Evolutionary conservation across 53 echinoderm and acorn worm species (phyloP).

Genomic region (Holothuria scabra): DNA sequence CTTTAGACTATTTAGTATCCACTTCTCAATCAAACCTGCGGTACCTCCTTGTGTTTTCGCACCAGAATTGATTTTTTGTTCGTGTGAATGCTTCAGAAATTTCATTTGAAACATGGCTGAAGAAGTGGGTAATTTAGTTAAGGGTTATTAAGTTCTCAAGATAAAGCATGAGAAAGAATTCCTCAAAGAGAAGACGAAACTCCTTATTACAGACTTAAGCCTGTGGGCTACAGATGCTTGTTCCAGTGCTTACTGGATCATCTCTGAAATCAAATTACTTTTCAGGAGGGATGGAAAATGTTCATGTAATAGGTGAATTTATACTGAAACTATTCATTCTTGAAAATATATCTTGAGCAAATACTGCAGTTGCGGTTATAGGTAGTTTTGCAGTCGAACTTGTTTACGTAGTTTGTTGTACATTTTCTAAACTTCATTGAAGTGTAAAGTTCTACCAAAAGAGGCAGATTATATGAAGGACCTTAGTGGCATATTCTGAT

Average conservation of each 20-base stretch:
- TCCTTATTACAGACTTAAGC: conserved; percentile 16
- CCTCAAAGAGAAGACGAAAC: neutral
- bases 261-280: conserved; percentile 36
- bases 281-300: conserved; percentile 35
- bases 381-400: too few species aligned
- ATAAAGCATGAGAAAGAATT: conserved; percentile 11
- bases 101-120: conserved; percentile 40
- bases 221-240: conserved; percentile 35
- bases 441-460: too few species aligned
- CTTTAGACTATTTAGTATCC: conserved; percentile 37
- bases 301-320: conserved; percentile 10
- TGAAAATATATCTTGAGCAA: too few species aligned
- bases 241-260: conserved; percentile 12
- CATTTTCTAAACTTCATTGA: too few species aligned
- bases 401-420: too few species aligned
- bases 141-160: conserved; percentile 49
- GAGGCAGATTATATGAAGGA: too few species aligned
- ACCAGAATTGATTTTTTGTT: conserved; percentile 41
- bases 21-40: conserved; percentile 38
- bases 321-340: neutral
- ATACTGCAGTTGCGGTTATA: too few species aligned
- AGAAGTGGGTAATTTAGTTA: conserved; percentile 47
- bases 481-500: too few species aligned
- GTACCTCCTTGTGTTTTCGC: conserved; percentile 47
- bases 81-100: conserved; percentile 41